Base-by-base conservation (phyloP, 2,888 invertebrate genomes). In the Lepidocyrtinus sp. region DNA sequence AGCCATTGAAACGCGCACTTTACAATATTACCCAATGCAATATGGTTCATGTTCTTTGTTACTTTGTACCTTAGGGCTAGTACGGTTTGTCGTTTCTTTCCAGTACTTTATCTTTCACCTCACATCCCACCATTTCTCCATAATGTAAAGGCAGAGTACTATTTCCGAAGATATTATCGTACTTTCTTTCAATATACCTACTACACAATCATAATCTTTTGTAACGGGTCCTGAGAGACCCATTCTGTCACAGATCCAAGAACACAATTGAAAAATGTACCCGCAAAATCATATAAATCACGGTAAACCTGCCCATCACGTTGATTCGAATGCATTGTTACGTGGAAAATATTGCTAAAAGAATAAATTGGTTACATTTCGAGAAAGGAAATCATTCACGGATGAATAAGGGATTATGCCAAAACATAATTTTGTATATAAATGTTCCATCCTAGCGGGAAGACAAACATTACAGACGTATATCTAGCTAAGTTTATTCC, bases 181-280 rank as follows among this genome's bases (percentile, higher is more conserved):
- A 5, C 36, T 36, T 36, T 36, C 36, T 12, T 36, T 36, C 36
- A 36, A 36, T 36, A 36, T 36, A 12, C 7, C 36, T 36, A 36
- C 36, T 36, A 36, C 61, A 64, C 79, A 27, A 74, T 74, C 79
- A 79, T 79, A 79, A 79, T 73, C 79, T 68, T 79, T 74, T 76
- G 77, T 75, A 83, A 84, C 81, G 82, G 82, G 85, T 83, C 85
- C 83, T 75, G 63, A 62, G 85, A 85, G 84, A 84, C 82, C 80
- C 84, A 84, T 85, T 85, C 78, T 83, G 84, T 85, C 85, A 84
- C 81, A 81, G 83, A 79, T 82, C 82, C 83, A 79, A 74, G 84
- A 84, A 85, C 84, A 85, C 84, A 85, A 85, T 84, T 85, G 85
- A 85, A 83, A 85, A 85, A 85, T 85, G 85, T 85, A 75, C 82